phyloP scores from a whole-genome alignment of 2,113 vertebrate genomes.

The Stomatorhinus ivindoensis region DNA sequence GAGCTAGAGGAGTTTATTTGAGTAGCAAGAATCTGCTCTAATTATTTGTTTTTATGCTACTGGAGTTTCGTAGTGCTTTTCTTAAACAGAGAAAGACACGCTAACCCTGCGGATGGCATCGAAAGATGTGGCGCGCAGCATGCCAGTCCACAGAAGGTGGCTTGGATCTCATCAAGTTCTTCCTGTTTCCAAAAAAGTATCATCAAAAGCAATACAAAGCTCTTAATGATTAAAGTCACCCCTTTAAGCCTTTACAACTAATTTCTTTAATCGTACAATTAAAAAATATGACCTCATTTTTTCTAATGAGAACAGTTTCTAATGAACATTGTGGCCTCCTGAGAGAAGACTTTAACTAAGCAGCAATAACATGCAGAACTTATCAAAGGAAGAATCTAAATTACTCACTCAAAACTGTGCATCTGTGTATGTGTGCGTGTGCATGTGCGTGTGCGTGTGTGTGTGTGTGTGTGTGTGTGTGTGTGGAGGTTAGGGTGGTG shows the following conservation, averaged over 20 bases:
- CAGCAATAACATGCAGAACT: constrained; percentile 35
- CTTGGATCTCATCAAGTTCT: background rate
- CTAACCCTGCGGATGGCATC: background rate
- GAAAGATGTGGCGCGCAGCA: background rate
- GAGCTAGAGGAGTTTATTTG: background rate
- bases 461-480: too few species aligned
- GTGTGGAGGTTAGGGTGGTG: background rate
- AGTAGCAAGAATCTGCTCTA: background rate
- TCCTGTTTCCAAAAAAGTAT: background rate
- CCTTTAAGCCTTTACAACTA: constrained; percentile 1
- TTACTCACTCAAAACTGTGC: constrained; percentile 1
- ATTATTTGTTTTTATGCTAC: background rate
- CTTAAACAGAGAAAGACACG: background rate
- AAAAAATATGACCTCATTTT: constrained; percentile 27
- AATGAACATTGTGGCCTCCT: constrained; percentile 27
- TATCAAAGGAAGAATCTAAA: constrained; percentile 30
- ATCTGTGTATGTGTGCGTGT: too few species aligned
- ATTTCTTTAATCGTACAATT: constrained; percentile 17
- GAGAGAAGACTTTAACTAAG: constrained; percentile 14
- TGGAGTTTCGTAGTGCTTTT: background rate
- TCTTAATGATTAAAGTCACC: background rate
- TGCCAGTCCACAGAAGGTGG: background rate
- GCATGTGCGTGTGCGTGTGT: too few species aligned
- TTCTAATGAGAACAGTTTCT: constrained; percentile 30
- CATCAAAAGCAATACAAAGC: background rate